A percentile compares a stretch with the other conserved stretches of the same genome.
These are phyloP conservation scores for Montipora efflorescens DNA, from an alignment of 64 coral and sea anemone species.

Conservation along the genomic window DNA sequence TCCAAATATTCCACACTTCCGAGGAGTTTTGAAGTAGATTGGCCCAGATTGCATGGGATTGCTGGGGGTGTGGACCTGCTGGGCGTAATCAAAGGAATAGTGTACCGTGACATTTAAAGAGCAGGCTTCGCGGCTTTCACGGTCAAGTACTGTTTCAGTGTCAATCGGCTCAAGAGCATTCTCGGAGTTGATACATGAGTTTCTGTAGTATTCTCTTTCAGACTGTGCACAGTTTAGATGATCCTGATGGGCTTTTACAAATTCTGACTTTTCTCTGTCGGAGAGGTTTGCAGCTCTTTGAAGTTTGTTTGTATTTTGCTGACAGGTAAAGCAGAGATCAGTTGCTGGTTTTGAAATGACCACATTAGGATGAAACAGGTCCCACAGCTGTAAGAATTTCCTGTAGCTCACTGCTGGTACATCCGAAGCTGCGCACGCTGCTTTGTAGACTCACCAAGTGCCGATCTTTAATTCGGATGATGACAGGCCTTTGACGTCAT, in stretches of 20 bases:
- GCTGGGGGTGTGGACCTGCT: neutral
- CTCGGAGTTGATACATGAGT: neutral
- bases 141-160: neutral
- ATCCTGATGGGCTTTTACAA: too few species aligned
- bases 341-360: slow-evolving; percentile 59
- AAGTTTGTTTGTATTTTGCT: too few species aligned
- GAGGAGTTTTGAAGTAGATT: slow-evolving; percentile 69
- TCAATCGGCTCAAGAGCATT: neutral
- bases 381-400: neutral
- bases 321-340: neutral
- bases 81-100: too few species aligned
- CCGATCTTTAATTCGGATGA: slow-evolving; percentile 47
- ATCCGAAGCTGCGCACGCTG: neutral
- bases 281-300: too few species aligned
- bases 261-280: too few species aligned
- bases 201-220: slow-evolving; percentile 7
- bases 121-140: neutral
- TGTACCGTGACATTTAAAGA: too few species aligned
- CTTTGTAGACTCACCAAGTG: slow-evolving; percentile 11
- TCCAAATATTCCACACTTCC: slow-evolving; percentile 52
- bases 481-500: too few species aligned
- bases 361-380: slow-evolving; percentile 43
- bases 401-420: neutral
- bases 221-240: too few species aligned
- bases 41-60: slow-evolving; percentile 56